These are phyloP conservation scores for Luidia sarsii DNA, from an alignment of 53 echinoderm and acorn worm genomes.

Conservation along the genomic window DNA sequence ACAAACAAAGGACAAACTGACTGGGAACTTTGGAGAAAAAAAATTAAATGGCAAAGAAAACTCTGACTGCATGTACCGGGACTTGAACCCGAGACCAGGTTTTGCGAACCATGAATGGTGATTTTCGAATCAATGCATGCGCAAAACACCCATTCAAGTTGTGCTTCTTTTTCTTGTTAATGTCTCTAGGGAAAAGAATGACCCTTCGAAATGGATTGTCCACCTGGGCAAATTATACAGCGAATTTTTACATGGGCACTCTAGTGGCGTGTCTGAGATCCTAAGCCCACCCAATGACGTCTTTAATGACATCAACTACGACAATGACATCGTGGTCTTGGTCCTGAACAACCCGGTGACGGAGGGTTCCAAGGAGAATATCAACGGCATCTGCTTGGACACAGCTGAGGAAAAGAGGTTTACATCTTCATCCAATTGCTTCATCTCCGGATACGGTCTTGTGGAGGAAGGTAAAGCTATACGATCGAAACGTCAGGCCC, in stretches of 20 bases:
- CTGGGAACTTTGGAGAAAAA: no score
- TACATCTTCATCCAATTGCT: slow-evolving; percentile 41
- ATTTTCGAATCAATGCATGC: no score
- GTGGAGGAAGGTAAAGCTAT: no score
- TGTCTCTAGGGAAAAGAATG: not conserved
- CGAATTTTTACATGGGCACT: no score
- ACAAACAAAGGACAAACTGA: no score
- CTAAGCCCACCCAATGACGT: not conserved
- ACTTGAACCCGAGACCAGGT: no score
- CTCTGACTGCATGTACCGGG: no score
- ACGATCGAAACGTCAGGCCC: no score
- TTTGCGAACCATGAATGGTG: no score
- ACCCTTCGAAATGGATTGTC: not conserved
- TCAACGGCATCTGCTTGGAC: slow-evolving; percentile 63
- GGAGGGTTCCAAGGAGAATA: not conserved
- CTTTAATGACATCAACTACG: not conserved
- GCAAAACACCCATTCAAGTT: no score
- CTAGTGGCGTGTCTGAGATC: not conserved
- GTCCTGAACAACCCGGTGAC: not conserved
- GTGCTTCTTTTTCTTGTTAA: no score
- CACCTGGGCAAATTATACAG: slow-evolving; percentile 30
- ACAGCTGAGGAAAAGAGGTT: slow-evolving; percentile 1
- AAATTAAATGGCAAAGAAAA: no score
- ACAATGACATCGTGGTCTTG: slow-evolving; percentile 40
- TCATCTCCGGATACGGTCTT: slow-evolving; percentile 65